phyloP scores from a whole-genome alignment of 1,140 invertebrate species.

The Portunus trituberculatus region DNA sequence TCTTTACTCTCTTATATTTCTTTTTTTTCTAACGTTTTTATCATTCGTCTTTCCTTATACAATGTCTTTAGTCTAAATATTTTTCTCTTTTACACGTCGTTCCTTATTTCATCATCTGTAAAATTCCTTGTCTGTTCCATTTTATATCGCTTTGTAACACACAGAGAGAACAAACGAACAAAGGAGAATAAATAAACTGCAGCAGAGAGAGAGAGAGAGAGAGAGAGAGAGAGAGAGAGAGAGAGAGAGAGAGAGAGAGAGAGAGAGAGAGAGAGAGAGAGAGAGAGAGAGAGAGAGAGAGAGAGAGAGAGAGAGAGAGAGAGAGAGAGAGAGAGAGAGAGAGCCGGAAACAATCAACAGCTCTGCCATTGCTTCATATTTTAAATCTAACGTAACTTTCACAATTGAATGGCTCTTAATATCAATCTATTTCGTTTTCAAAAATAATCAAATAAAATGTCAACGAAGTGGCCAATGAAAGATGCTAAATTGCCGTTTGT shows the following conservation, averaged over 20 bases:
- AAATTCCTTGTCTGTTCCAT: background rate
- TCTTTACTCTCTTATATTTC: background rate
- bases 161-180: background rate
- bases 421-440: slow-evolving; percentile 58
- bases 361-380: slow-evolving; percentile 38
- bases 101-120: too few relatives aligned
- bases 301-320: background rate
- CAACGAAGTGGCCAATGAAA: slow-evolving; percentile 12
- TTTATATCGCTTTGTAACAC: background rate
- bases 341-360: background rate
- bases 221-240: too few relatives aligned
- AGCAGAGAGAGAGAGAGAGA: background rate
- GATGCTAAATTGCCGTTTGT: slow-evolving; percentile 37
- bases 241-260: too few relatives aligned
- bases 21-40: too few relatives aligned
- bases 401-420: slow-evolving; percentile 56
- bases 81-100: background rate
- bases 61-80: too few relatives aligned
- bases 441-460: slow-evolving; percentile 54
- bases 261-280: too few relatives aligned
- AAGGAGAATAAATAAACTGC: background rate
- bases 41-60: background rate
- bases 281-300: too few relatives aligned
- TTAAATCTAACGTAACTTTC: slow-evolving; percentile 33
- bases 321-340: background rate